phyloP scores from a whole-genome alignment of 2,888 invertebrate species.

The Physocephala rufipes region DNA sequence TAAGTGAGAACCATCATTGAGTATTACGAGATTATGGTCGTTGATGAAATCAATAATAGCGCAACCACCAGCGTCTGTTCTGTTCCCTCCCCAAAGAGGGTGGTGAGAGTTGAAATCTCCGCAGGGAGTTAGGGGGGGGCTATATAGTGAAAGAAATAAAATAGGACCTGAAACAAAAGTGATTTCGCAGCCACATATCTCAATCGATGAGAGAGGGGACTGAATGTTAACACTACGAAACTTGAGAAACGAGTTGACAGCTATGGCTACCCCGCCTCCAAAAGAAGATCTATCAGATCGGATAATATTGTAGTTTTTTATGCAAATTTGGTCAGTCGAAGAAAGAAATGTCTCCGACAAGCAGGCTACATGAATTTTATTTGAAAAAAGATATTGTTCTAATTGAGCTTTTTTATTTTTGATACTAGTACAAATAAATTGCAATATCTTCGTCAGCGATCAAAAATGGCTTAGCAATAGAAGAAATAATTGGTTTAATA shows the following conservation, averaged over 20 bases:
- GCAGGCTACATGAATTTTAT: not conserved
- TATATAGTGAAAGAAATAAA: not conserved
- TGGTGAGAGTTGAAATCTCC: not conserved
- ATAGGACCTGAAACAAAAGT: not conserved
- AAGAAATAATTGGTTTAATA: not conserved
- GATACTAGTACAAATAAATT: not conserved
- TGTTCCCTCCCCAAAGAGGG: no score
- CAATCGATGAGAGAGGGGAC: not conserved
- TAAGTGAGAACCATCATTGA: no score
- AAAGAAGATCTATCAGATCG: not conserved
- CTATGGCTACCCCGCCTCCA: no score
- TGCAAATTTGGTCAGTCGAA: not conserved
- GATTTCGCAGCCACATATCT: not conserved
- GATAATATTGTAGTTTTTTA: not conserved
- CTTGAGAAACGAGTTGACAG: no score
- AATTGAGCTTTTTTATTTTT: not conserved
- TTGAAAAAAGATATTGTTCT: not conserved
- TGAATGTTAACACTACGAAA: not conserved
- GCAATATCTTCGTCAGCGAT: not conserved
- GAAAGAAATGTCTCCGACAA: not conserved
- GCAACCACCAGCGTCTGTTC: no score
- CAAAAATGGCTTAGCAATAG: not conserved
- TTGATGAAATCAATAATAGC: no score
- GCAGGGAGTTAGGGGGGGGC: not conserved
- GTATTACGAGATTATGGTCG: no score